Base-by-base conservation (phyloP, 2,113 vertebrate genomes). In the Falco punctatus region DNA sequence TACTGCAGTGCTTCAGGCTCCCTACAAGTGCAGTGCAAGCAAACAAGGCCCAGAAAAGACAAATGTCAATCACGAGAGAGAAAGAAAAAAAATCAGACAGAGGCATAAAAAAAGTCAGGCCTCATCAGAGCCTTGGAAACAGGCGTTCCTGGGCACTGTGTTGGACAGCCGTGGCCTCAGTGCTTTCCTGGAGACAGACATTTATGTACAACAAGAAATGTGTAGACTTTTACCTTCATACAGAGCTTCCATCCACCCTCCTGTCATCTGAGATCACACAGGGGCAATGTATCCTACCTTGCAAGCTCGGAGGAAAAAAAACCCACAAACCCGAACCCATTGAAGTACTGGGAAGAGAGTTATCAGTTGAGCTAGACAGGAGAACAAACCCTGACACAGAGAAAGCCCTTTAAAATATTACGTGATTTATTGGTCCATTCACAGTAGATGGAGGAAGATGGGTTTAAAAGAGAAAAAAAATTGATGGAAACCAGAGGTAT, bases 31-130 rank as follows among this genome's bases (percentile, higher is more conserved):
- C 91, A 90, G 38, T 32, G 87, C 86, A 42, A 95, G 91, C 89
- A 95, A 91, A 97, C 91, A 83, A 32, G 78, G 86, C 81, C 72
- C 81, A 26, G 59, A 90, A 96, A 88, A 91, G 96, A 97, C 96
- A 95, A 97, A 95, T 90, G 95, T 90, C 96, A 96, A 90, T 97
- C 94, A 94, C 4, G 69, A 80, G 77, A 70, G 83, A 87, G 71
- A 61, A 79, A 73, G 27, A 16, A 15, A 55, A 71, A 17, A 69
- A 52, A 74, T 49, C 75, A 79, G 92, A 73, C 75, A 79, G 92
- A 73, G 86, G 74, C 83, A 30, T 86, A 35, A 82, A 94, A 94
- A 42, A 81, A 88, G 94, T 96, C 94, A 92, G 59, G 72, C 64
- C 69, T 81, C 9, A 62, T 94, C 85, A 91, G 73, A 67, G 70